phyloP scores from a whole-genome alignment of 1,140 invertebrate species.

The Thaumetopoea pityocampa region DNA sequence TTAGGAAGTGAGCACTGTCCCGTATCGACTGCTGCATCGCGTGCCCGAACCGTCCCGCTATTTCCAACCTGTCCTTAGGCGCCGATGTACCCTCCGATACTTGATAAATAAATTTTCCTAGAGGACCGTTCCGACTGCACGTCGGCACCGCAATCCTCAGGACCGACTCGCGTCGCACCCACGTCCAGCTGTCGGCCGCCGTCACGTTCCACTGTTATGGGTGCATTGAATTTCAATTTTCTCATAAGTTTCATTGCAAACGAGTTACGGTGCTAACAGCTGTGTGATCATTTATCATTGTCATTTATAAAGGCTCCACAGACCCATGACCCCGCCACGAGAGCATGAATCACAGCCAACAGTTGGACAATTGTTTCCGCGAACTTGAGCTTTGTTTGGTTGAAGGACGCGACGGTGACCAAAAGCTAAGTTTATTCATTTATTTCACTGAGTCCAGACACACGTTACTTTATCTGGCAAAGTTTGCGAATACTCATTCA shows the following conservation, averaged over 20 bases:
- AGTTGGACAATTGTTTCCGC: too few relatives aligned
- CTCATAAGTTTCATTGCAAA: constrained; percentile 19
- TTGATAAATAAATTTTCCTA: constrained; percentile 61
- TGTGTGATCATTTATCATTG: constrained; percentile 16
- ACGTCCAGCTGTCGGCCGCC: constrained; percentile 42
- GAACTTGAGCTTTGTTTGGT: too few relatives aligned
- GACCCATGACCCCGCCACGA: too few relatives aligned
- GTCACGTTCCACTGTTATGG: constrained; percentile 40
- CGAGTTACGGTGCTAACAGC: constrained; percentile 8
- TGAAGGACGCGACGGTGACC: too few relatives aligned
- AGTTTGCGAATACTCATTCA: too few relatives aligned
- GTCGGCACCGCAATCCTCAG: constrained; percentile 40
- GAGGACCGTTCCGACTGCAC: constrained; percentile 35
- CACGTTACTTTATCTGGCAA: too few relatives aligned
- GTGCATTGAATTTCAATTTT: constrained; percentile 38
- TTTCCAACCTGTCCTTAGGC: constrained; percentile 50
- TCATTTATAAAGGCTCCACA: too few relatives aligned
- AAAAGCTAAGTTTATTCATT: too few relatives aligned
- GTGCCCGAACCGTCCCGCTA: constrained; percentile 41
- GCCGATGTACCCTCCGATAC: constrained; percentile 43
- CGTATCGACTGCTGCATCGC: constrained; percentile 57
- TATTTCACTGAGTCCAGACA: too few relatives aligned
- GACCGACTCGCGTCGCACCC: constrained; percentile 32
- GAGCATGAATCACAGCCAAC: too few relatives aligned
- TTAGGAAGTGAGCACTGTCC: constrained; percentile 68